A percentile compares a stretch with the other conserved stretches of the same genome.
phyloP scores from a whole-genome alignment of 2,113 vertebrate species.

The Solea senegalensis region DNA sequence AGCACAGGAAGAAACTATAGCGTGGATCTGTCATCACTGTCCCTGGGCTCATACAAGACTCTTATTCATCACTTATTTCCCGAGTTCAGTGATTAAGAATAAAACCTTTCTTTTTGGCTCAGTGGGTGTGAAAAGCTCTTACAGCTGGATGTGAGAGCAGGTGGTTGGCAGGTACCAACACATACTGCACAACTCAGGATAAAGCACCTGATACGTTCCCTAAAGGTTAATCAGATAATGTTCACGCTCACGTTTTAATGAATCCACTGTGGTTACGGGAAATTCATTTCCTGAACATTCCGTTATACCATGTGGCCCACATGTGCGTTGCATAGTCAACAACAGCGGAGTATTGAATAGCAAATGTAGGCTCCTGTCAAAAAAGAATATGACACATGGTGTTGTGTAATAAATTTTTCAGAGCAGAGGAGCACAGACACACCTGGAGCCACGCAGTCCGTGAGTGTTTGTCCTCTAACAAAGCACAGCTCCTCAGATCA shows the following conservation, averaged over 20 bases:
- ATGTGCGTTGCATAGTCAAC: neutral
- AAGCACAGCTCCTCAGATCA: constrained; percentile 20
- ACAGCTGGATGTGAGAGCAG: neutral
- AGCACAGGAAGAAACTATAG: constrained; percentile 43
- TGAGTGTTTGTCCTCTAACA: constrained; percentile 27
- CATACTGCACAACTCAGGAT: constrained; percentile 1
- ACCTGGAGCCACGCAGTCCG: constrained; percentile 16
- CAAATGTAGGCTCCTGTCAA: neutral
- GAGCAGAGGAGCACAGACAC: constrained; percentile 12
- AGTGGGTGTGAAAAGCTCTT: constrained; percentile 6
- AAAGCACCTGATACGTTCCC: neutral
- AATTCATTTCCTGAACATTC: neutral
- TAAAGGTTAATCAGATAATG: constrained; percentile 26
- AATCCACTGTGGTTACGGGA: constrained; percentile 1
- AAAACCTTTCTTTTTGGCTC: constrained; percentile 1
- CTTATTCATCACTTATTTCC: constrained; percentile 3
- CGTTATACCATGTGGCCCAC: neutral
- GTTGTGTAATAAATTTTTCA: constrained; percentile 29
- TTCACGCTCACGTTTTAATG: constrained; percentile 5
- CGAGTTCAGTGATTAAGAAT: constrained; percentile 29
- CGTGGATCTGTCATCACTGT: constrained; percentile 38
- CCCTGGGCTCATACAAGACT: constrained; percentile 5
- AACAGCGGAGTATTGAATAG: neutral
- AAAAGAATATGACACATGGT: neutral
- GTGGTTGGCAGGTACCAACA: constrained; percentile 12